Evolutionary conservation across 2,113 vertebrate species (phyloP).

Genomic region (Apus apus): DNA sequence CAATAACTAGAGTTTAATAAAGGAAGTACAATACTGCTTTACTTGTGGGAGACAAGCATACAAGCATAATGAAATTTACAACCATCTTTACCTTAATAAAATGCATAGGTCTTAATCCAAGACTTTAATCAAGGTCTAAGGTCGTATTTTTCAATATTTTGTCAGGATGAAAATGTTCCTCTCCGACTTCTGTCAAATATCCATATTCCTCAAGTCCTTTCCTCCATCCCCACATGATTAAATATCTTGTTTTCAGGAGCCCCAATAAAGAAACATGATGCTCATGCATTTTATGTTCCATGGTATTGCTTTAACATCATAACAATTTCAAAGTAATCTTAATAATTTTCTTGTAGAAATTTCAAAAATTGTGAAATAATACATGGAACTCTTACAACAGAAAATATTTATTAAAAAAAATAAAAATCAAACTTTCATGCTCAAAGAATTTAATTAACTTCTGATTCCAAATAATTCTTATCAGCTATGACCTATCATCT

Average conservation of each 20-base stretch:
- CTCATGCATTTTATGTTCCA: not conserved
- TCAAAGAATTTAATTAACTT: not conserved
- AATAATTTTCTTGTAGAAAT: not conserved
- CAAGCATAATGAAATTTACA: not conserved
- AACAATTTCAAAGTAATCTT: not conserved
- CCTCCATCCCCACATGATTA: rapidly evolving
- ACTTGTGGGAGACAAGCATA: not conserved
- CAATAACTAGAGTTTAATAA: not conserved
- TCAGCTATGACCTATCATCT: not conserved
- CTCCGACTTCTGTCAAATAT: not conserved
- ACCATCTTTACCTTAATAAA: not conserved
- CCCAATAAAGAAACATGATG: not conserved
- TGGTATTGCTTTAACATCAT: not conserved
- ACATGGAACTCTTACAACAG: not conserved
- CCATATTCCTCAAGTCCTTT: not conserved
- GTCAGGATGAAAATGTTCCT: not conserved
- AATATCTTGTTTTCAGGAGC: not conserved
- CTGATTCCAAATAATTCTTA: not conserved
- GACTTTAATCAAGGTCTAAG: not conserved
- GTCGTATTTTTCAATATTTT: not conserved
- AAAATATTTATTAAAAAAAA: not conserved
- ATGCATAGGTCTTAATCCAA: not conserved
- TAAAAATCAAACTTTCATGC: too few relatives aligned
- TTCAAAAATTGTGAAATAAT: rapidly evolving
- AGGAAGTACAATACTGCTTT: not conserved